Evolutionary conservation across 2,113 vertebrate genomes (phyloP), one percentile per base, ranked within the genome.

Genomic region (Anolis sagrei): DNA sequence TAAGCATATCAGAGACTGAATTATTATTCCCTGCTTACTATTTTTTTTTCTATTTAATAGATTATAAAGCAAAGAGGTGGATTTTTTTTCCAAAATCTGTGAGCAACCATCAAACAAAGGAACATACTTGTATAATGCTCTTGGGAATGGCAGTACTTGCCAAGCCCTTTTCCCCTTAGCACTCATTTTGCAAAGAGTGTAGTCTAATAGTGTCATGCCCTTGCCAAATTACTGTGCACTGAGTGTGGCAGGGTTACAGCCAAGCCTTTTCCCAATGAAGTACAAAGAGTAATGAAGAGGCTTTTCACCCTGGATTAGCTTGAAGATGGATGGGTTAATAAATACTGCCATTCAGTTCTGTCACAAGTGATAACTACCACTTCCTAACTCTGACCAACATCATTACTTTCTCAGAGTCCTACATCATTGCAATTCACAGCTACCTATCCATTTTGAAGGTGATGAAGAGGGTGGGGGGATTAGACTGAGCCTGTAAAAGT

Each of bases 311-410:
- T 80, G 77, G 54, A 74, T 80, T 86, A 86, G 32, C 54, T 64
- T 74, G 84, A 80, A 80, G 84, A 86, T 80, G 77, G 84, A 86
- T 86, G 77, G 84, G 77, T 80, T 86, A 73, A 86, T 86, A 86
- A 86, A 86, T 80, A 70, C 69, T 19, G 21, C 68, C 21, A 73
- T 64, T 86, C 84, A 64, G 29, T 34, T 34, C 68, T 80, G 77
- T 79, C 54, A 25, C 77, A 73, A 49, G 54, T 64, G 73, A 62
- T 74, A 62, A 62, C 68, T 34, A 74, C 76, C 68, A 62, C 69
- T 79, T 64, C 9, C 68, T 79, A 79, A 64, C 34, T 48, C 77
- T 62, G 70, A 62, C 70, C 81, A 80, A 16, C 36, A 34, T 34
- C 21, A 49, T 58, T 73, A 49, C 51, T 86, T 86, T 73, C 39